Percentiles rank a stretch among this genome's conserved stretches.
Evolutionary conservation across 2,797 vertebrate genomes (phyloP).

Genomic region (Echeneis naucrates): DNA sequence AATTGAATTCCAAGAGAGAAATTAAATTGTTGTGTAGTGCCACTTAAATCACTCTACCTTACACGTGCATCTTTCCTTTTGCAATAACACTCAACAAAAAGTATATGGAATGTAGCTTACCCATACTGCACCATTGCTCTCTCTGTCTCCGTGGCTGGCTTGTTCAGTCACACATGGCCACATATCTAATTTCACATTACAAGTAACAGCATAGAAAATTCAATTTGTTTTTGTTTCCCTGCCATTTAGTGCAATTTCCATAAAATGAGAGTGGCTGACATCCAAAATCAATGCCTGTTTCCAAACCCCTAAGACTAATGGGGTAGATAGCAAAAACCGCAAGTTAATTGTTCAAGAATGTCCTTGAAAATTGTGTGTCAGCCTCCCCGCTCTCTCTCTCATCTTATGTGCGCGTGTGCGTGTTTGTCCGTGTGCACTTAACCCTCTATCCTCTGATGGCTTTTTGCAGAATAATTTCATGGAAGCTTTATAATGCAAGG

Average conservation of each 20-base stretch:
- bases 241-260: conserved; percentile 83
- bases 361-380: conserved; percentile 79
- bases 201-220: conserved; percentile 80
- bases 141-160: conserved; percentile 58
- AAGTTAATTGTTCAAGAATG: conserved; percentile 81
- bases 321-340: conserved; percentile 78
- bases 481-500: conserved; percentile 64
- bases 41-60: conserved; percentile 6
- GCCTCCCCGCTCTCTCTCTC: conserved; percentile 33
- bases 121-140: conserved; percentile 50
- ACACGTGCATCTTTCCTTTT: conserved; percentile 11
- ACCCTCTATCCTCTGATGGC: conserved; percentile 46
- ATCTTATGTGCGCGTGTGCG: background rate
- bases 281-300: conserved; percentile 83
- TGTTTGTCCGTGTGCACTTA: conserved; percentile 20
- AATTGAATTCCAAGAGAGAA: background rate
- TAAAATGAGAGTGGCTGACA: conserved; percentile 82
- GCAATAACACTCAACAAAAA: conserved; percentile 51
- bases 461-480: conserved; percentile 64
- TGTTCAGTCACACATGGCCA: conserved; percentile 77
- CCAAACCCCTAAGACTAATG: conserved; percentile 79
- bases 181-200: conserved; percentile 83
- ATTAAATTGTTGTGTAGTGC: conserved; percentile 9
- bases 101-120: conserved; percentile 39
- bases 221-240: conserved; percentile 82